These are phyloP conservation scores for Xestia ashworthii DNA, from an alignment of 2,888 invertebrate genomes.

Conservation along the genomic window DNA sequence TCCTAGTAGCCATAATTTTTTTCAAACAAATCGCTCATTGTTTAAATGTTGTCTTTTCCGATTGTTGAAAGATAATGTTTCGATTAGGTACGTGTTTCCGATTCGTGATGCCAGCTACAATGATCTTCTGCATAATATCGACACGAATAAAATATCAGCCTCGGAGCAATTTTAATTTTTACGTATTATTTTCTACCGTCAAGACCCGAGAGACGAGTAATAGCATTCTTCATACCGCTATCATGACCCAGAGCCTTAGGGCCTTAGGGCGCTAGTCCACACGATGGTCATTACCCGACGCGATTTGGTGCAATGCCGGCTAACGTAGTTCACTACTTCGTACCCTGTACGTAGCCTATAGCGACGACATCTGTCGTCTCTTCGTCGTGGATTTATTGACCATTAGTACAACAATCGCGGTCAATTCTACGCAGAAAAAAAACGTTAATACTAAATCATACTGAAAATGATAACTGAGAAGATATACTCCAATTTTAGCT, in stretches of 20 bases:
- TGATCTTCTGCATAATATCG: neutral
- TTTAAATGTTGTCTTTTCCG: neutral
- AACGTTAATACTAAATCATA: too few relatives aligned
- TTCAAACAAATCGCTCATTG: neutral
- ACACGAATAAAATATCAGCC: neutral
- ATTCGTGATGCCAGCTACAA: neutral
- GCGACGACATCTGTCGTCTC: neutral
- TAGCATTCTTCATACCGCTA: neutral
- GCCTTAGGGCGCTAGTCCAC: neutral
- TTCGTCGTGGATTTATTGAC: too few relatives aligned
- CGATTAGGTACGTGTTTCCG: neutral
- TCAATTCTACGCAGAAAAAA: neutral
- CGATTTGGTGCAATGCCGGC: neutral
- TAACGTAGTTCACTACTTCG: neutral
- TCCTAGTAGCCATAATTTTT: neutral
- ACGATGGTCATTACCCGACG: neutral
- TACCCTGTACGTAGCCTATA: neutral
- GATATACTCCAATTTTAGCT: constrained; percentile 49
- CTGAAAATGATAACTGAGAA: constrained; percentile 7
- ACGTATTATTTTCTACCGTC: neutral
- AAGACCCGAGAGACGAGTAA: neutral
- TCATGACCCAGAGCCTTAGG: neutral
- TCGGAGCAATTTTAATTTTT: neutral
- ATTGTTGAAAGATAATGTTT: neutral
- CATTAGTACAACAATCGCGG: neutral